Conservation (phyloP, 2,113 vertebrate genomes). For the Rhegmatorhina hoffmannsi region DNA sequence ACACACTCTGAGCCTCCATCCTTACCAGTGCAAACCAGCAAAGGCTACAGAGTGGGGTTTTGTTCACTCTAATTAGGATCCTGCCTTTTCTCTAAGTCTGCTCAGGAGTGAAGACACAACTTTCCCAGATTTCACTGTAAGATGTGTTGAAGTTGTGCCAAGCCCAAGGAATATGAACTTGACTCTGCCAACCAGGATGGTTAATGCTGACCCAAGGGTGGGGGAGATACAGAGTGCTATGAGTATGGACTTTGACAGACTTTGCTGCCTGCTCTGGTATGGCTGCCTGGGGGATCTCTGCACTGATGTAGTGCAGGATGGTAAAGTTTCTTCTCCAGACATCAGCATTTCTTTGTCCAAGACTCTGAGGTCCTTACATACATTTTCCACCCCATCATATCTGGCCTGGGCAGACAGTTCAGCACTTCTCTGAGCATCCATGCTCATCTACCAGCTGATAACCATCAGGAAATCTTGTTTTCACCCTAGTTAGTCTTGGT, state of each 20-base stretch:
- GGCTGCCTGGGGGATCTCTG: background rate
- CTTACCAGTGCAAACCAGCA: background rate
- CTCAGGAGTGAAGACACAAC: background rate
- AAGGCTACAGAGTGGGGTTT: background rate
- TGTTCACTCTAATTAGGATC: background rate
- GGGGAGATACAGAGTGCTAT: background rate
- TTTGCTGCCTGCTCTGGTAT: background rate
- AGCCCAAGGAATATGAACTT: background rate
- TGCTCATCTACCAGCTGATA: background rate
- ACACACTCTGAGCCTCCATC: background rate
- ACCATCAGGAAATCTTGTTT: background rate
- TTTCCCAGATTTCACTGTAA: background rate
- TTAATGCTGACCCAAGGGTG: background rate
- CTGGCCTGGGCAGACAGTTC: background rate
- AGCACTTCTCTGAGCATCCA: background rate
- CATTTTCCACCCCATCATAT: background rate
- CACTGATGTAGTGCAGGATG: background rate
- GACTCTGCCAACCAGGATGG: background rate
- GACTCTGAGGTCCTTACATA: background rate
- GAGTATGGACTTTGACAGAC: background rate
- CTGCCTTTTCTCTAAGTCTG: background rate
- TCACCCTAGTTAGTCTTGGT: background rate
- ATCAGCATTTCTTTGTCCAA: background rate
- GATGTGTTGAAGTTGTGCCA: background rate
- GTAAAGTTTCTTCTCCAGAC: background rate